Evolutionary conservation across 2,797 vertebrate genomes (phyloP).

Genomic region (Urosaurus nigricauda): DNA sequence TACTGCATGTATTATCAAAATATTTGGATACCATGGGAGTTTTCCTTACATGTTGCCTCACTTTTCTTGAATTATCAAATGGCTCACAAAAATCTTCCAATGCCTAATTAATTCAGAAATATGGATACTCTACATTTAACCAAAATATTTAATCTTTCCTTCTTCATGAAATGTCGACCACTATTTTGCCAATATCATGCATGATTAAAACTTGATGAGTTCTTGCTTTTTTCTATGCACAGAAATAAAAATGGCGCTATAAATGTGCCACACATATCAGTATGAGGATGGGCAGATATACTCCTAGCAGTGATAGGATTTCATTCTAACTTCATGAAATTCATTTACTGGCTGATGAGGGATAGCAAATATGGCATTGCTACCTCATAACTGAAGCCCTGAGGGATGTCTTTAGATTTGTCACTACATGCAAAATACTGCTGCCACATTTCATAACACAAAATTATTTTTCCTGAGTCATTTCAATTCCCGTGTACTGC

Average conservation of each 20-base stretch:
- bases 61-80: constrained; percentile 36
- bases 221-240: constrained; percentile 6
- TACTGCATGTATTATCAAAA: constrained; percentile 11
- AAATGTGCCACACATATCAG: not conserved
- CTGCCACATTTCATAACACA: not conserved
- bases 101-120: constrained; percentile 49
- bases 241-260: not conserved
- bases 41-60: not conserved
- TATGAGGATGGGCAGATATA: not conserved
- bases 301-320: not conserved
- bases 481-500: not conserved
- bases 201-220: constrained; percentile 1
- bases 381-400: too few species aligned
- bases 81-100: constrained; percentile 43
- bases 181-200: not conserved
- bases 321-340: not conserved
- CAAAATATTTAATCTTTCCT: constrained; percentile 46
- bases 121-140: constrained; percentile 3
- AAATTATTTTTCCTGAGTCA: not conserved
- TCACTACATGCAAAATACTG: not conserved
- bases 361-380: too few species aligned
- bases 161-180: not conserved
- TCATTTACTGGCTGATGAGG: too few species aligned
- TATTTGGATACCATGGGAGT: constrained; percentile 13
- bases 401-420: not conserved